phyloP scores from a whole-genome alignment of 2,888 invertebrate species.

The Trichopoda pennipes region DNA sequence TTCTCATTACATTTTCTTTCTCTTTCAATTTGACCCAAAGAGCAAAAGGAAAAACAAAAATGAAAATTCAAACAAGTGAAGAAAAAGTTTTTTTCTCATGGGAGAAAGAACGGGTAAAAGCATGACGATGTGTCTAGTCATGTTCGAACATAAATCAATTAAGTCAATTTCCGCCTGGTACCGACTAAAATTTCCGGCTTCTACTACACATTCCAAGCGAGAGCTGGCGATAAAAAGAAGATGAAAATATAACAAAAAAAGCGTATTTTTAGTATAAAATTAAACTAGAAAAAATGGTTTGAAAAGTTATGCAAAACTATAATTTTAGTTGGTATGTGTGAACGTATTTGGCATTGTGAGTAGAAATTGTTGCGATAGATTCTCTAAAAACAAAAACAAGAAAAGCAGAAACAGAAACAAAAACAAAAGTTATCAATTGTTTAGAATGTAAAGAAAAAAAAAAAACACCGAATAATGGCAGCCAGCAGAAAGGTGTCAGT shows the following conservation, averaged over 20 bases:
- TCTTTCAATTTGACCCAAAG: slow-evolving; percentile 32
- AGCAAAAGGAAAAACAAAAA: background rate
- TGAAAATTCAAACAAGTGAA: background rate
- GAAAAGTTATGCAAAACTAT: slow-evolving; percentile 66
- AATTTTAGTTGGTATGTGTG: slow-evolving; percentile 33
- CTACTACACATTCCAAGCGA: background rate
- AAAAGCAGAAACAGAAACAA: slow-evolving; percentile 8
- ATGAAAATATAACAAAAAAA: slow-evolving; percentile 37
- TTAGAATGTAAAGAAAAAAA: slow-evolving; percentile 5
- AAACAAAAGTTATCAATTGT: slow-evolving; percentile 39
- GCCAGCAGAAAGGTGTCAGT: slow-evolving; percentile 54
- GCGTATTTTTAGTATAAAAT: background rate
- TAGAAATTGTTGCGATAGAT: slow-evolving; percentile 31
- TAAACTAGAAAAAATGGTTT: slow-evolving; percentile 14
- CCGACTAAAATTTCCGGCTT: slow-evolving; percentile 70
- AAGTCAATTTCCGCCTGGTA: slow-evolving; percentile 80
- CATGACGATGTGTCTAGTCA: slow-evolving; percentile 73
- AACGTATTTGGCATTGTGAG: slow-evolving; percentile 26
- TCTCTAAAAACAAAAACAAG: slow-evolving; percentile 21
- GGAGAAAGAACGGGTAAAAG: slow-evolving; percentile 30
- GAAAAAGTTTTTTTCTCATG: slow-evolving; percentile 13
- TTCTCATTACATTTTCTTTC: slow-evolving; percentile 12
- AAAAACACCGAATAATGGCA: slow-evolving; percentile 13
- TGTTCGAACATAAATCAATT: slow-evolving; percentile 80
- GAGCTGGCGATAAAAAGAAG: slow-evolving; percentile 26